Conservation (phyloP, 1,140 invertebrate species). For the Papilio xuthus region DNA sequence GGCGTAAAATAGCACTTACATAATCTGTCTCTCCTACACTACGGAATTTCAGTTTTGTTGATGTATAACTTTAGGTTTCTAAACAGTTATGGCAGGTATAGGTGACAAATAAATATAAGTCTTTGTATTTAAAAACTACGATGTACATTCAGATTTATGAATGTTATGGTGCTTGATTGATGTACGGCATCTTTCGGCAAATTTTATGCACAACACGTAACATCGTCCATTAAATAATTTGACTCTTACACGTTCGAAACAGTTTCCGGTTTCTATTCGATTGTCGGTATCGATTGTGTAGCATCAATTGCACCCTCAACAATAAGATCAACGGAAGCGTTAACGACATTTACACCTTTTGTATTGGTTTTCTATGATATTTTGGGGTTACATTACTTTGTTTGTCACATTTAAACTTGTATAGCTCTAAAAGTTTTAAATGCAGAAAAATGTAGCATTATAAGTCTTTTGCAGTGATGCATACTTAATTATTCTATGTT, state of each 20-base stretch:
- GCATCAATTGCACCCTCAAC: constrained; percentile 4
- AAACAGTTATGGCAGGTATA: no score
- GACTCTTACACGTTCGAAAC: not conserved
- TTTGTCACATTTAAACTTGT: no score
- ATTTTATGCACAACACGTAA: constrained; percentile 11
- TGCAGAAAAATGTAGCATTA: not conserved
- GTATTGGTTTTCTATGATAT: not conserved
- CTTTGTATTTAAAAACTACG: no score
- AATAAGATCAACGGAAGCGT: constrained; percentile 27
- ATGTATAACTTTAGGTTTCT: no score
- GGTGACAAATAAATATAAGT: no score
- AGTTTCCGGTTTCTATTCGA: constrained; percentile 22
- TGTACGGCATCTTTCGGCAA: not conserved
- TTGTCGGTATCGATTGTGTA: constrained; percentile 16
- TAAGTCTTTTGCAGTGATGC: no score
- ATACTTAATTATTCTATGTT: not conserved
- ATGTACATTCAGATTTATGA: not conserved
- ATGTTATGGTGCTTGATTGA: not conserved
- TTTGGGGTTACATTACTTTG: not conserved
- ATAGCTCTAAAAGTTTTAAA: no score
- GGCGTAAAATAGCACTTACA: no score
- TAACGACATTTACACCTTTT: constrained; percentile 29
- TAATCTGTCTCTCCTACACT: no score
- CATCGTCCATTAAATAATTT: constrained; percentile 2
- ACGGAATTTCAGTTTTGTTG: no score